Base-by-base conservation (phyloP, 2,113 vertebrate genomes). In the Pyxicephalus adspersus region DNA sequence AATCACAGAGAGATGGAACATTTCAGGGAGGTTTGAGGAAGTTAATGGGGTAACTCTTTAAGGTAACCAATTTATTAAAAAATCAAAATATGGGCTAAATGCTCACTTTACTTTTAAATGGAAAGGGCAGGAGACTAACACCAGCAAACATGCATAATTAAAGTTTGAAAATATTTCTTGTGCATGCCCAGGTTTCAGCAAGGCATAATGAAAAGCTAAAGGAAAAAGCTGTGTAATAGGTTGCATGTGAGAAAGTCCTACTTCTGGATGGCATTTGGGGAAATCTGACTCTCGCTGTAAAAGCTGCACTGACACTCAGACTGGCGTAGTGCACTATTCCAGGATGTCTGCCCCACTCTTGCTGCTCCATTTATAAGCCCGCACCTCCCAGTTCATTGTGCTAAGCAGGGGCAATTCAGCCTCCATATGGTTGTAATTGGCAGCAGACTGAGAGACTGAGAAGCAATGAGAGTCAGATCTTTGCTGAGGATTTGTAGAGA, bases 241-340 rank as follows among this genome's bases (percentile, higher is more conserved):
- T 19, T 52, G 16, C 20, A 7, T 22, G 45, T 19, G 38, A 50
- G 50, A 18, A 60, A 76, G 38, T 68, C 16, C 22, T 64, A 79
- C 64, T 45, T 67, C n/a, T 20, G 17, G 67, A 57, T 31, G 16
- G 68, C 29, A 68, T 79, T 68, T 51, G 65, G 25, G 26, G 76
- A 67, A 76, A 67, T 26, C 26, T 55, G 51, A 78, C 50, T 17
- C 76, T 18, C 19, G 20, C 29, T 67, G 64, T 78, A 45, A 67
- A 78, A 29, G 5, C 4, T 29, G 60, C 25, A 63, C 15, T 45
- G 73, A 31, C 23, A 20, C 34, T 17, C 17, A 20, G 68, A 16
- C 25, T 31, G 23, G 4, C 16, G 72, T 20, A 28, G 25, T 20
- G 25, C 20, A 45, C 28, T 17, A 51, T 28, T 20, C 15, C 60